phyloP scores from a whole-genome alignment of 1,140 invertebrate genomes.

The Aricia agestis region DNA sequence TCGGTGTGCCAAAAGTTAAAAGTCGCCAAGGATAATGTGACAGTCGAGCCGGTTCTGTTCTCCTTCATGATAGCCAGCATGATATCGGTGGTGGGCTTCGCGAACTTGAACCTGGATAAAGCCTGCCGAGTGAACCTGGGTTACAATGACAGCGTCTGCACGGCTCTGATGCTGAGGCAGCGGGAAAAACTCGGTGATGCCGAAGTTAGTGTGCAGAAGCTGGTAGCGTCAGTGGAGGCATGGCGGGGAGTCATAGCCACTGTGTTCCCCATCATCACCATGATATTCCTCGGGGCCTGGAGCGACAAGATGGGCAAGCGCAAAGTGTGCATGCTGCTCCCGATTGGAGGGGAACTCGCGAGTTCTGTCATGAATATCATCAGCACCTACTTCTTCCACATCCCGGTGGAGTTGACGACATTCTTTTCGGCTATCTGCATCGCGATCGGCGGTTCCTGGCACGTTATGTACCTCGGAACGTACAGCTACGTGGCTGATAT shows the following conservation, averaged over 20 bases:
- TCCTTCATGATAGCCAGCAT: slow-evolving; percentile 62
- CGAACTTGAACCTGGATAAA: slow-evolving; percentile 67
- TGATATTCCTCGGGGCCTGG: slow-evolving; percentile 79
- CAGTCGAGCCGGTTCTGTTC: slow-evolving; percentile 59
- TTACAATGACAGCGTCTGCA: slow-evolving; percentile 52
- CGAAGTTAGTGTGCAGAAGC: slow-evolving; percentile 70
- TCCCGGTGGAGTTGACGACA: slow-evolving; percentile 86
- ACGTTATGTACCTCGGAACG: slow-evolving; percentile 90
- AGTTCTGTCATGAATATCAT: slow-evolving; percentile 85
- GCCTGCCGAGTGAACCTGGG: slow-evolving; percentile 60
- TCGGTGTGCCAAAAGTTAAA: slow-evolving; percentile 42
- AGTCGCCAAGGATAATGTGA: slow-evolving; percentile 55
- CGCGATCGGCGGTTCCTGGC: slow-evolving; percentile 87
- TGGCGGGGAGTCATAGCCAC: slow-evolving; percentile 77
- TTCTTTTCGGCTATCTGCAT: slow-evolving; percentile 82
- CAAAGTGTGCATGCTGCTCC: slow-evolving; percentile 89
- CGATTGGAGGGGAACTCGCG: slow-evolving; percentile 88
- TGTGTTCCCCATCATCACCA: slow-evolving; percentile 73
- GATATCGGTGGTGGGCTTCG: slow-evolving; percentile 53
- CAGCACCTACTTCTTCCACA: slow-evolving; percentile 85
- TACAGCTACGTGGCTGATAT: slow-evolving; percentile 93
- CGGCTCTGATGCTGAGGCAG: slow-evolving; percentile 44
- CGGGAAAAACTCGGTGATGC: slow-evolving; percentile 51
- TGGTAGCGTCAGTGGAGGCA: slow-evolving; percentile 78
- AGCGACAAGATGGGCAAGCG: slow-evolving; percentile 83